phyloP scores from a whole-genome alignment of 2,888 invertebrate species.

The Acanthosepion lycidas region DNA sequence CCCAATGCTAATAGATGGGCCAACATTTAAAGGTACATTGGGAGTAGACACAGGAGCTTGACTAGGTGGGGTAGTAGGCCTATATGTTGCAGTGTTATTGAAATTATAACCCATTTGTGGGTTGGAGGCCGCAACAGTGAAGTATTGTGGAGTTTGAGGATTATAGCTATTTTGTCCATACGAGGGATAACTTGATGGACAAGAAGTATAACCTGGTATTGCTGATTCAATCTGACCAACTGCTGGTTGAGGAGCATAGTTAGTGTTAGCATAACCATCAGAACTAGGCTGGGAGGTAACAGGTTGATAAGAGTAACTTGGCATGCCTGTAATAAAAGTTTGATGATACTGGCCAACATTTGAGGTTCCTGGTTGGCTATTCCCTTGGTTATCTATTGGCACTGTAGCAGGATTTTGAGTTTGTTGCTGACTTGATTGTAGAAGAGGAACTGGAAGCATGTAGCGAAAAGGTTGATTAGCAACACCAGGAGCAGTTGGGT shows the following conservation, averaged over 20 bases:
- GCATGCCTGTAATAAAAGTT: slow-evolving; percentile 43
- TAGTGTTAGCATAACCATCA: slow-evolving; percentile 33
- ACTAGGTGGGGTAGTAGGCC: slow-evolving; percentile 59
- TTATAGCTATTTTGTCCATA: slow-evolving; percentile 46
- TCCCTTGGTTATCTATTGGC: slow-evolving; percentile 44
- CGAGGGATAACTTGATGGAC: slow-evolving; percentile 45
- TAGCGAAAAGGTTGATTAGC: slow-evolving; percentile 60
- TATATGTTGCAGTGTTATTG: slow-evolving; percentile 50
- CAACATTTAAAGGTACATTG: slow-evolving; percentile 53
- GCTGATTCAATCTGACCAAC: slow-evolving; percentile 41
- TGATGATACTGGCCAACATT: slow-evolving; percentile 47
- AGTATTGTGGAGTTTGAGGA: slow-evolving; percentile 46
- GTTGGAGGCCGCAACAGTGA: slow-evolving; percentile 39
- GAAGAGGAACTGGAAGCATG: slow-evolving; percentile 55
- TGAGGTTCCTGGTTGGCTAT: slow-evolving; percentile 33
- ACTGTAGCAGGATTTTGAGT: slow-evolving; percentile 39
- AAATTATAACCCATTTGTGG: slow-evolving; percentile 47
- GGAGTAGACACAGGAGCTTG: slow-evolving; percentile 55
- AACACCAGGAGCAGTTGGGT: slow-evolving; percentile 56
- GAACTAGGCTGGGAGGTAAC: slow-evolving; percentile 43
- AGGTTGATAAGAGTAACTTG: slow-evolving; percentile 37
- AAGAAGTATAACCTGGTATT: slow-evolving; percentile 38
- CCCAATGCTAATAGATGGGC: slow-evolving; percentile 46
- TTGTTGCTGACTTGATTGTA: slow-evolving; percentile 42
- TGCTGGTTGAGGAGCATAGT: slow-evolving; percentile 36